Evolutionary conservation across 1,140 invertebrate species (phyloP).

Genomic region (Trichomalopsis sarcophagae): DNA sequence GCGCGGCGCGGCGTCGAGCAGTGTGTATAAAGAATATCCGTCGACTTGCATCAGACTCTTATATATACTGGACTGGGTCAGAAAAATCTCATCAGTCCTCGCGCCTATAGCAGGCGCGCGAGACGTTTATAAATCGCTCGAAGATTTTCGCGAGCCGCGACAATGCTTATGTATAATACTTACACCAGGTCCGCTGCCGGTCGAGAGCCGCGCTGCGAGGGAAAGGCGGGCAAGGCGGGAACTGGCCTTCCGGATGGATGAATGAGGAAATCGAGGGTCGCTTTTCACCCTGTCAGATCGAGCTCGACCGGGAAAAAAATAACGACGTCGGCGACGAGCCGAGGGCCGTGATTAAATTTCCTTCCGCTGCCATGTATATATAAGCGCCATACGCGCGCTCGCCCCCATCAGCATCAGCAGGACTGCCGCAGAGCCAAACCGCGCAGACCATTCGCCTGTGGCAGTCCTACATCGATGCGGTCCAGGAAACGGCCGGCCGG

Average conservation of each 20-base stretch:
- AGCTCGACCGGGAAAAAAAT: neutral
- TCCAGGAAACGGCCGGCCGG: neutral
- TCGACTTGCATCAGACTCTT: too few relatives aligned
- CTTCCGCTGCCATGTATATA: neutral
- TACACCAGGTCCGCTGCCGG: neutral
- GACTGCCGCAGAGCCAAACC: too few relatives aligned
- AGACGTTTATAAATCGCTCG: slow-evolving; percentile 44
- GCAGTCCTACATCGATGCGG: too few relatives aligned
- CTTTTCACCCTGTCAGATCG: slow-evolving; percentile 7
- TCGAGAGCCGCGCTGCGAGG: neutral
- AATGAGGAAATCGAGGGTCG: slow-evolving; percentile 43
- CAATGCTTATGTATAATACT: neutral
- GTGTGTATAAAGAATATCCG: neutral
- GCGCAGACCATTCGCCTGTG: neutral
- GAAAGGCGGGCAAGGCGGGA: neutral
- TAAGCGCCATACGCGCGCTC: too few relatives aligned
- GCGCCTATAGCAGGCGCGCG: neutral
- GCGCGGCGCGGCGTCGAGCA: neutral
- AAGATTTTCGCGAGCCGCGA: neutral
- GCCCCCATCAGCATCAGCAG: too few relatives aligned
- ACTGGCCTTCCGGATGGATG: slow-evolving; percentile 27
- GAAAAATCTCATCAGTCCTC: slow-evolving; percentile 35
- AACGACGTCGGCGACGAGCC: neutral
- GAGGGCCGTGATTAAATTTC: slow-evolving; percentile 28
- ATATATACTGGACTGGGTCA: too few relatives aligned